A percentile compares a stretch with the other conserved stretches of the same genome.
phyloP scores from a whole-genome alignment of 2,888 invertebrate genomes.

The Calameuta filiformis region DNA sequence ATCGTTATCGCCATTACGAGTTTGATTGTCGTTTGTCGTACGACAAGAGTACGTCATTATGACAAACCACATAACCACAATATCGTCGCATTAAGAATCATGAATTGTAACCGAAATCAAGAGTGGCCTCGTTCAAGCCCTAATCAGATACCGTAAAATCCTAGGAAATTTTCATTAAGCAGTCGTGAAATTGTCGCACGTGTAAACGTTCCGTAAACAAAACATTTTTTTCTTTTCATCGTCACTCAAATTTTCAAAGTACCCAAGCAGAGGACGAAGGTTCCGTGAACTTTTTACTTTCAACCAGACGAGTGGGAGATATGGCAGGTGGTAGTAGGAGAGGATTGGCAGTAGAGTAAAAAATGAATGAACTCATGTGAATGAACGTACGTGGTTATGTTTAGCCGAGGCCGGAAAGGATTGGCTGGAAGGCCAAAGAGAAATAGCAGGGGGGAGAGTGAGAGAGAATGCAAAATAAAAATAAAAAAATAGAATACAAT shows the following conservation, averaged over 20 bases:
- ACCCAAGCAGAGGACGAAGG: too few relatives aligned
- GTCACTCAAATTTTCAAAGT: too few relatives aligned
- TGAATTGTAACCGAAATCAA: neutral
- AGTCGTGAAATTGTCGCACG: neutral
- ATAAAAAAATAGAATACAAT: slow-evolving; percentile 19
- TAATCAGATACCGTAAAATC: neutral
- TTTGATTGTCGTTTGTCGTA: neutral
- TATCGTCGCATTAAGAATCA: neutral
- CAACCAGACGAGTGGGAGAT: neutral
- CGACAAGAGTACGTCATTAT: neutral
- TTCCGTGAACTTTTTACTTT: neutral
- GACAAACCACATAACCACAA: neutral
- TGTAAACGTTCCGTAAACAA: neutral
- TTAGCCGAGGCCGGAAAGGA: slow-evolving; percentile 42
- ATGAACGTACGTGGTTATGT: neutral
- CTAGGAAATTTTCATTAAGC: neutral
- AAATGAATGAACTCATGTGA: neutral
- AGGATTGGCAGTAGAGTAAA: too few relatives aligned
- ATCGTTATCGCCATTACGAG: neutral
- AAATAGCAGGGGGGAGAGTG: slow-evolving; percentile 9
- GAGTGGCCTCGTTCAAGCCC: neutral
- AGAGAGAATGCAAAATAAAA: slow-evolving; percentile 35
- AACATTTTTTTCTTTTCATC: too few relatives aligned
- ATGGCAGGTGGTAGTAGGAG: neutral
- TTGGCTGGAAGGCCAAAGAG: slow-evolving; percentile 36